A percentile compares a stretch with the other conserved stretches of the same genome.
Evolutionary conservation across 1,140 invertebrate genomes (phyloP).

Genomic region (Dendroctonus valens): DNA sequence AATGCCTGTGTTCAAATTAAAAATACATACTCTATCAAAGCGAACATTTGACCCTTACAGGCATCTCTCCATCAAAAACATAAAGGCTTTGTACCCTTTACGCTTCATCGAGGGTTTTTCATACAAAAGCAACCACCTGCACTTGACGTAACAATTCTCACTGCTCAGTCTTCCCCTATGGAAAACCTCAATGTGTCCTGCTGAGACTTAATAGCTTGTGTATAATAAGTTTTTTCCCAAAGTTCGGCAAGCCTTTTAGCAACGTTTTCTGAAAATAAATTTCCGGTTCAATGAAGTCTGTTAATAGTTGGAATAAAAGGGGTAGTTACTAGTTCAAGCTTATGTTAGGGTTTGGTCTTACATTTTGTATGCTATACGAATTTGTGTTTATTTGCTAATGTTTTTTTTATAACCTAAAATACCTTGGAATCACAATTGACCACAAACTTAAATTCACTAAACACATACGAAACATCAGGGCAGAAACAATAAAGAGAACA

Average conservation of each 20-base stretch:
- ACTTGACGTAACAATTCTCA: conserved; percentile 25
- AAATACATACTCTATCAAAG: not conserved
- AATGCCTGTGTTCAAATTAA: not conserved
- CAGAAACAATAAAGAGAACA: too few species aligned
- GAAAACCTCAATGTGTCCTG: conserved; percentile 5
- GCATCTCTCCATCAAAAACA: not conserved
- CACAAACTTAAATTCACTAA: too few species aligned
- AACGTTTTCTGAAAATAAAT: not conserved
- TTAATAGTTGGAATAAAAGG: too few species aligned
- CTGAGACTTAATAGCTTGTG: conserved; percentile 12
- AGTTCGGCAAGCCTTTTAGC: not conserved
- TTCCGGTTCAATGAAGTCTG: too few species aligned
- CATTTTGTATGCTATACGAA: too few species aligned
- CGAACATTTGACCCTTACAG: not conserved
- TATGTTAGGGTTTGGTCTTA: too few species aligned
- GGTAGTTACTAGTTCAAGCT: too few species aligned
- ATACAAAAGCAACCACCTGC: conserved; percentile 23
- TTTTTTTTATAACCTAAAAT: too few species aligned
- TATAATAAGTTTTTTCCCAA: too few species aligned
- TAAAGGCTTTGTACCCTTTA: conserved; percentile 21
- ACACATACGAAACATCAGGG: too few species aligned
- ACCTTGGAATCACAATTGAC: too few species aligned
- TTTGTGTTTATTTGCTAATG: too few species aligned
- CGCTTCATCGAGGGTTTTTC: conserved; percentile 15
- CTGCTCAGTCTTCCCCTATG: conserved; percentile 10